Conservation (phyloP, 2,113 vertebrate species). For the Tupaia tana region DNA sequence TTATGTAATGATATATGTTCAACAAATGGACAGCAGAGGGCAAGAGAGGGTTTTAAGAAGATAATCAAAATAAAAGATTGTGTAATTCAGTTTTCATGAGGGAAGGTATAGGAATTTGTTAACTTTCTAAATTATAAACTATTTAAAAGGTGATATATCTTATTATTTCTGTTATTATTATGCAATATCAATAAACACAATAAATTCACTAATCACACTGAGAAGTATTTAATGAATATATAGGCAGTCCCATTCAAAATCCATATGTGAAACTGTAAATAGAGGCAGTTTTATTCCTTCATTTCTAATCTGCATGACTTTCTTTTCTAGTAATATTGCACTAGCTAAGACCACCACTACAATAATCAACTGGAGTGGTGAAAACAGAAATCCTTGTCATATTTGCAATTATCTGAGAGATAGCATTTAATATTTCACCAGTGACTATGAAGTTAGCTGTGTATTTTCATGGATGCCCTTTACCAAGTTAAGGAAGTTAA, state of each 20-base stretch:
- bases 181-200: conserved; percentile 15
- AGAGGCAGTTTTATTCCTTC: not conserved
- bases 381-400: not conserved
- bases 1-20: conserved; percentile 33
- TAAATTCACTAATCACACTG: conserved; percentile 2
- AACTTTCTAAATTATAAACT: conserved; percentile 43
- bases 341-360: not conserved
- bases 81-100: not conserved
- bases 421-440: not conserved
- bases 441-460: not conserved
- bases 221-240: conserved; percentile 10
- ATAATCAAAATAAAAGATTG: conserved; percentile 28
- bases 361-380: no score
- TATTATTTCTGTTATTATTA: conserved; percentile 6
- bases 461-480: not conserved
- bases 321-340: not conserved
- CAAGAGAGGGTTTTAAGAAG: conserved; percentile 62
- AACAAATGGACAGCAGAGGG: conserved; percentile 73
- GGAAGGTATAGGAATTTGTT: not conserved
- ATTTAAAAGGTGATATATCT: conserved; percentile 4
- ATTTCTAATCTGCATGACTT: not conserved
- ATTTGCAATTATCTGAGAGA: not conserved
- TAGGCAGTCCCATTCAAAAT: conserved; percentile 19
- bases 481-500: not conserved
- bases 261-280: not conserved